Evolutionary conservation across 2,113 vertebrate genomes (phyloP), one percentile per base, ranked within the genome.

Genomic region (Tenebrosternarchus preto): DNA sequence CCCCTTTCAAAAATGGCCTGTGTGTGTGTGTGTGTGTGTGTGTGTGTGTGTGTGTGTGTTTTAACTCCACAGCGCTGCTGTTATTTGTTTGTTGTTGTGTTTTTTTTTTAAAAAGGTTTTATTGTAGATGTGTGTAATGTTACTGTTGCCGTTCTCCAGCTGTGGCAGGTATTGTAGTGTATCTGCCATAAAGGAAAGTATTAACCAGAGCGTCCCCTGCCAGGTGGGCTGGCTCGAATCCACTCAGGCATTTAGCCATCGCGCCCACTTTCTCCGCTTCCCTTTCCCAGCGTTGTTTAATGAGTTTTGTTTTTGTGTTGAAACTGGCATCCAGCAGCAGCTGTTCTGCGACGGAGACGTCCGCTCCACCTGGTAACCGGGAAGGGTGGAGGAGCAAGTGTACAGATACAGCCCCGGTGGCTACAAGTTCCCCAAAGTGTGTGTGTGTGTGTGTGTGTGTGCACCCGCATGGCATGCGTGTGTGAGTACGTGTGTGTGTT

Each of bases 161-260:
- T 55, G 56, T 29, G 56, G 9, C 55, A 61, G 24, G 36, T 59
- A 69, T 50, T 55, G 29, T 24, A 60, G 57, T 15, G 33, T 70
- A 20, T 70, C 64, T 72, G 46, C 36, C 56, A 60, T 56, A 57
- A 9, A 33, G 55, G 22, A 33, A n/a, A 64, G 22, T 3, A 1
- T 20, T 76, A 50, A 50, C 2, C 43, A 50, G 8, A 43, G 2
- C 11, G 33, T 76, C 76, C 43, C 66, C 20, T 50, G 11, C 46
- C 20, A 82, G 73, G 25, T 31, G 29, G 25, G 61, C 70, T 46
- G 61, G 57, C 55, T 53, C 25, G 59, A 33, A 55, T 53, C n/a
- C 36, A n/a, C 60, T 19, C 69, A 76, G 55, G 33, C 64, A 19
- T 69, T 59, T 15, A 46, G 70, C 61, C 8, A 11, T 55, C 8